A percentile compares a stretch with the other conserved stretches of the same genome.
These are phyloP conservation scores for Dicerorhinus sumatrensis DNA, from an alignment of 2,113 vertebrate genomes.

Conservation along the genomic window DNA sequence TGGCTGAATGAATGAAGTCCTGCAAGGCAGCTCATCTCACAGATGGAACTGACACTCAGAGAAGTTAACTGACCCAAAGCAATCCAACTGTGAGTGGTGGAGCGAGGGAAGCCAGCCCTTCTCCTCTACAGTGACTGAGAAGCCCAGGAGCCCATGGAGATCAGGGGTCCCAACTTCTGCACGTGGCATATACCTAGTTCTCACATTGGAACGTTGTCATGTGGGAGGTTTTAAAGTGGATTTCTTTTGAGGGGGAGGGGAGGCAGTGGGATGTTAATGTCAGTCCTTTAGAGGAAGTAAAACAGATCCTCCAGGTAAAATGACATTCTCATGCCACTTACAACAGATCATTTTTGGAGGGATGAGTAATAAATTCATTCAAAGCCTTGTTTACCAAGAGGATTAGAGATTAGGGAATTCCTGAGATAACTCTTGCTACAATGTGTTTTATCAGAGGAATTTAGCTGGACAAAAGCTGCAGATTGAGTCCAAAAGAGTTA, in stretches of 20 bases:
- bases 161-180: not conserved
- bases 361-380: not conserved
- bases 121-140: not conserved
- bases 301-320: not conserved
- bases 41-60: not conserved
- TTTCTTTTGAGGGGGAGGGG: not conserved
- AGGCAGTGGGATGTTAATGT: not conserved
- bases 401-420: constrained; percentile 48
- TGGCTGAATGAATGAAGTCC: not conserved
- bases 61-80: not conserved
- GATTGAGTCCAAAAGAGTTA: not conserved
- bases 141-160: not conserved
- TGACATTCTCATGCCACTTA: not conserved
- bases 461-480: not conserved
- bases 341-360: not conserved
- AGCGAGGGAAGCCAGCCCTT: not conserved
- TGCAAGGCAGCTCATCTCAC: not conserved
- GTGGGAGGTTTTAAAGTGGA: not conserved
- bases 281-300: not conserved
- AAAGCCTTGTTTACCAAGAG: not conserved
- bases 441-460: not conserved
- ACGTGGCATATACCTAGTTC: not conserved
- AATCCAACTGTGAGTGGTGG: too few species aligned
- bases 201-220: not conserved
- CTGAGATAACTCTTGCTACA: not conserved